Evolutionary conservation across 2,113 vertebrate species (phyloP).

Genomic region (Uropsilus gracilis): DNA sequence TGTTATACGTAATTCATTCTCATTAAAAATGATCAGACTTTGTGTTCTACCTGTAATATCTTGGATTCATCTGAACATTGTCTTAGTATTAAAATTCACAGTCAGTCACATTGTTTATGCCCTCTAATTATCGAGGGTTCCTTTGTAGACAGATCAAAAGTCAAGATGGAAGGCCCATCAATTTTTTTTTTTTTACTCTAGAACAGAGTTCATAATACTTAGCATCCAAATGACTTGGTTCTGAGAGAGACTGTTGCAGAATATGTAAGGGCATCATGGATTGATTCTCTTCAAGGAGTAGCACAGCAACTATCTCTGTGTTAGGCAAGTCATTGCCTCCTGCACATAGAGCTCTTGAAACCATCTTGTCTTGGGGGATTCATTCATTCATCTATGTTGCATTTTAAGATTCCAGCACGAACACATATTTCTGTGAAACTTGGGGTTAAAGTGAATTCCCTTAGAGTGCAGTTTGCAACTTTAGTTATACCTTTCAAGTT

Average conservation of each 20-base stretch:
- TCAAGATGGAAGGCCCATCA: neutral
- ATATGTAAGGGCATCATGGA: too few relatives aligned
- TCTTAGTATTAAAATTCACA: conserved; percentile 18
- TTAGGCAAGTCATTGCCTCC: neutral
- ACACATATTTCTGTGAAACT: neutral
- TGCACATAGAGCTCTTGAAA: neutral
- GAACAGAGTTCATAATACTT: neutral
- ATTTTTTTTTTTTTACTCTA: neutral
- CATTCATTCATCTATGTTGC: neutral
- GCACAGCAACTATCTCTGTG: neutral
- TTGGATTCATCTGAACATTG: neutral
- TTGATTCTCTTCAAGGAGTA: neutral
- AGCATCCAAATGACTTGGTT: neutral
- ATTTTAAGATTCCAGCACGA: neutral
- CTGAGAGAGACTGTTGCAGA: too few relatives aligned
- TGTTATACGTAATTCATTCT: conserved; percentile 35
- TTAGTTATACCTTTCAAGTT: neutral
- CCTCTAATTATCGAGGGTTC: neutral
- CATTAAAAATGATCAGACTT: neutral
- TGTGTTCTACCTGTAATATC: neutral
- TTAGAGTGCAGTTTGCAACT: neutral
- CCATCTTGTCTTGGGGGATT: neutral
- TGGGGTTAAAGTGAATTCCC: neutral
- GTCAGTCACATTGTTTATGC: neutral
- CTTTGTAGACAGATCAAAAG: neutral